phyloP scores from a whole-genome alignment of 2,113 vertebrate genomes.

The Proteles cristata region DNA sequence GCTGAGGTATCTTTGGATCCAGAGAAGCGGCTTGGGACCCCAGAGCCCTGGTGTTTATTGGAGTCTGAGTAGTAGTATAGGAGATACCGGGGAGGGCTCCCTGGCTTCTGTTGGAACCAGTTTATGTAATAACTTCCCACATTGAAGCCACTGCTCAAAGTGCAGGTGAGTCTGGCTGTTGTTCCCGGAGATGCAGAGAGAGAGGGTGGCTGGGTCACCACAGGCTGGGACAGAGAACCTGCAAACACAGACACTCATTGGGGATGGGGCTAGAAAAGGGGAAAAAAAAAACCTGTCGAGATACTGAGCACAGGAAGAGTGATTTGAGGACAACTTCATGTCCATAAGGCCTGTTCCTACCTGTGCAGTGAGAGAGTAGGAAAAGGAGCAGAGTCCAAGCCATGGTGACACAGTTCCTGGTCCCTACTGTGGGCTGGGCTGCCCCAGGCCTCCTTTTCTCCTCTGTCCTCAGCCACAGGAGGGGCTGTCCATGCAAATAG shows the following conservation, averaged over 20 bases:
- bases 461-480: neutral
- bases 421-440: neutral
- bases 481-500: neutral
- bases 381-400: neutral
- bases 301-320: too few relatives aligned
- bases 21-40: neutral
- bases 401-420: neutral
- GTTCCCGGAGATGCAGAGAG: neutral
- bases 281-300: too few relatives aligned
- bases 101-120: neutral
- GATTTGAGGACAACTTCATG: too few relatives aligned
- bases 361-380: neutral
- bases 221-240: neutral
- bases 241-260: neutral
- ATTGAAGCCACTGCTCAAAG: neutral
- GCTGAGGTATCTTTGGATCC: neutral
- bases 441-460: neutral
- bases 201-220: neutral
- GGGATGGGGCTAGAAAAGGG: too few relatives aligned
- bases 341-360: accelerated
- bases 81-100: neutral
- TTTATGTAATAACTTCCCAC: accelerated
- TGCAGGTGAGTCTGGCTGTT: neutral
- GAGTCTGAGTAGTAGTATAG: too few relatives aligned
- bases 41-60: too few relatives aligned